Conservation (phyloP, 2,888 invertebrate genomes). For the Formica aserva region DNA sequence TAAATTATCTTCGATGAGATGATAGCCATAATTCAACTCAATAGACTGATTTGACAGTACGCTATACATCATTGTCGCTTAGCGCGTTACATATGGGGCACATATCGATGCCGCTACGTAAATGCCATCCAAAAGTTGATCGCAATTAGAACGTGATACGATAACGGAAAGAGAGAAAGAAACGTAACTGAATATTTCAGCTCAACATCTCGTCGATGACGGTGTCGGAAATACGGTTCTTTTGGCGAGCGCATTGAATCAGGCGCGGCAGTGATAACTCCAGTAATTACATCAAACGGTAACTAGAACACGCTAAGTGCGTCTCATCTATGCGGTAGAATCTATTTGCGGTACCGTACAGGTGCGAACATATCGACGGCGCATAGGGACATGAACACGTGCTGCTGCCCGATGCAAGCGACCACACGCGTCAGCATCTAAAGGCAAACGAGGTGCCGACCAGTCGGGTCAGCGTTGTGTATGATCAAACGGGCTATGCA, state of each 20-base stretch:
- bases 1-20: constrained; percentile 35
- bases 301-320: constrained; percentile 76
- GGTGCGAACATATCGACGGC: constrained; percentile 59
- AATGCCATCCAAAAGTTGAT: constrained; percentile 34
- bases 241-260: constrained; percentile 42
- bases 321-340: constrained; percentile 51
- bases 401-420: background rate
- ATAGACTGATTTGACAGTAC: constrained; percentile 24
- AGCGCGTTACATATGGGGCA: constrained; percentile 22
- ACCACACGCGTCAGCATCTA: constrained; percentile 40
- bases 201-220: constrained; percentile 49
- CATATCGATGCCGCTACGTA: constrained; percentile 52
- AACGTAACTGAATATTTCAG: constrained; percentile 59
- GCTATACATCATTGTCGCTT: constrained; percentile 43
- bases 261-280: constrained; percentile 49
- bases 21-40: constrained; percentile 44
- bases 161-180: constrained; percentile 16
- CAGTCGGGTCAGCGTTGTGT: constrained; percentile 53
- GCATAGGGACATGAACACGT: constrained; percentile 13
- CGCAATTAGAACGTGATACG: constrained; percentile 18
- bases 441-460: constrained; percentile 57
- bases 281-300: constrained; percentile 80
- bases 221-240: constrained; percentile 65
- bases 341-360: constrained; percentile 54
- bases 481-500: constrained; percentile 56